Percentiles rank a stretch among this genome's conserved stretches.
phyloP scores from a whole-genome alignment of 2,888 invertebrate species.

The Apamea crenata region DNA sequence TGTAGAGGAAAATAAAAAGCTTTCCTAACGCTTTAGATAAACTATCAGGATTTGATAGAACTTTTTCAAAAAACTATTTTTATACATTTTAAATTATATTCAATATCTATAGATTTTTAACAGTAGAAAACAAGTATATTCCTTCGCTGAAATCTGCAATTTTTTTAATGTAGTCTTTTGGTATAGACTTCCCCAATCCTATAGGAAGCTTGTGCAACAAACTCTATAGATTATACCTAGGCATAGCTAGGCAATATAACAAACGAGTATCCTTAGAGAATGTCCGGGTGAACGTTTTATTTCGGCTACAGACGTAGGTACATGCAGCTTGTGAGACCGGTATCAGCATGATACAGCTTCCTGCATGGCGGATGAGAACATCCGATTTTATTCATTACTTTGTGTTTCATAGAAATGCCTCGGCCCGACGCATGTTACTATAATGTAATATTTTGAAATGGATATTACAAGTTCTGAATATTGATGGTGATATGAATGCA shows the following conservation, averaged over 20 bases:
- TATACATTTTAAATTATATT: conserved; percentile 35
- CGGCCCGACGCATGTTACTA: conserved; percentile 89
- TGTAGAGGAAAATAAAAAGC: conserved; percentile 53
- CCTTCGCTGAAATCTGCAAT: conserved; percentile 53
- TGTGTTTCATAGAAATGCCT: conserved; percentile 89
- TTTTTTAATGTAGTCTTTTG: conserved; percentile 55
- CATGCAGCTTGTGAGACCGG: conserved; percentile 83
- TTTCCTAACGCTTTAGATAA: conserved; percentile 62
- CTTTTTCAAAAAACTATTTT: conserved; percentile 26
- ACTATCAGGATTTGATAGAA: conserved; percentile 37
- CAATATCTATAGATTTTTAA: conserved; percentile 54
- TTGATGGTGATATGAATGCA: conserved; percentile 78
- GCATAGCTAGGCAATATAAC: conserved; percentile 51
- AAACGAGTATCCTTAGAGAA: conserved; percentile 66
- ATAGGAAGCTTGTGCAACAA: conserved; percentile 66
- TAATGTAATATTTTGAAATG: conserved; percentile 81
- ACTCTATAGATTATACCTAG: conserved; percentile 56
- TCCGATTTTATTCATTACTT: conserved; percentile 87
- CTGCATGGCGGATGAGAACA: conserved; percentile 89
- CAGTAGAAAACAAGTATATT: conserved; percentile 54
- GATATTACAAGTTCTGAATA: conserved; percentile 68
- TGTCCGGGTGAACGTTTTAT: conserved; percentile 59
- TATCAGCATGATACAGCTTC: conserved; percentile 89
- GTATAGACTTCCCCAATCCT: conserved; percentile 58
- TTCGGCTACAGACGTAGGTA: conserved; percentile 72